Base-by-base conservation (phyloP, 2,797 vertebrate species). In the Erethizon dorsatum region DNA sequence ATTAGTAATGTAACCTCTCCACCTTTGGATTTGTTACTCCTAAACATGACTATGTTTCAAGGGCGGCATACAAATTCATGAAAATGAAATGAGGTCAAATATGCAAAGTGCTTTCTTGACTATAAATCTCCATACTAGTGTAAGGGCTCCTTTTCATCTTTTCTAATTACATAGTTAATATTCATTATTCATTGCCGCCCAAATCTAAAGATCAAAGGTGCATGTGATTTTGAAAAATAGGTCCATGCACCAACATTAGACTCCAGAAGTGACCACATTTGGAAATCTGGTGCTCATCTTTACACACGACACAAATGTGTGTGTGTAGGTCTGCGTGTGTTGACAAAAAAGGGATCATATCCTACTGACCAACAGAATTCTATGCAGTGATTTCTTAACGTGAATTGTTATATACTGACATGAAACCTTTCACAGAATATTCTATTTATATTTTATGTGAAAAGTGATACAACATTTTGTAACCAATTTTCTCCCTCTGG, bases 31-130 rank as follows among this genome's bases (percentile, higher is more conserved):
- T 86, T 47, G 33, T 86, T 9, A 52, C 24, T 80, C 56, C 6
- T 47, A 91, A 73, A 52, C 33, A 24, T 14, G 41, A 94, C 20
- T 73, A 6, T 77, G 69, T 59, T 96, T 67, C 75, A 17, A 5
- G 6, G 54, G n/a, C 52, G 63, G 8, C 31, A 17, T 22, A 65
- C 14, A 88, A 65, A 63, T 59, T 69, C 57, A 37, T 33, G 75
- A 92, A 96, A 89, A 80, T 63, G 0, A 96, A 92, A 78, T 61
- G 17, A 80, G 31, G 31, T 96, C 33, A 83, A 41, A 71, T 59
- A 50, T 59, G 24, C 37, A 79, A 97, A 24, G 12, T 57, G 54
- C 47, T 87, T 89, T 90, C 2, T 75, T 78, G 11, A 56, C 22
- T 63, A 2, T 24, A 88, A 63, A 67, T 18, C 2, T 33, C 28